Percentiles rank a stretch among this genome's conserved stretches.
phyloP scores from a whole-genome alignment of 2,797 vertebrate genomes.

The Darevskia mixta region DNA sequence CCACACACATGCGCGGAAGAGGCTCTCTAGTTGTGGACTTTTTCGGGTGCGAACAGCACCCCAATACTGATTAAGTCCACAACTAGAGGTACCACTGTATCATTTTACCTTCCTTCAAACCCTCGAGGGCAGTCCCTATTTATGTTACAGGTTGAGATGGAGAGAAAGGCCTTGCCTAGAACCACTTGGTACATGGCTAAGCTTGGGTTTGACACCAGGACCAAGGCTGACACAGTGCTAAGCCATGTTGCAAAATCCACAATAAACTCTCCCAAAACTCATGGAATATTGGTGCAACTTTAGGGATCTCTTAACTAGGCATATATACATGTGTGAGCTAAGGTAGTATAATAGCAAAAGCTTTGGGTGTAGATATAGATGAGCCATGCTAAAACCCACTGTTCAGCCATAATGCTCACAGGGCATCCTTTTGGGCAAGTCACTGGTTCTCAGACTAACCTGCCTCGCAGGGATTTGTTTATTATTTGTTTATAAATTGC shows the following conservation, averaged over 20 bases:
- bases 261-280: not conserved
- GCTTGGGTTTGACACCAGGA: not conserved
- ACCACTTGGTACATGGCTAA: not conserved
- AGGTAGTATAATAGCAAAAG: not conserved
- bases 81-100: not conserved
- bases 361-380: not conserved
- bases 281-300: not conserved
- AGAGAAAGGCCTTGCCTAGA: not conserved
- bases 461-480: no score
- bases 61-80: no score
- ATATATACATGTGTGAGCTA: not conserved
- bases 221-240: no score
- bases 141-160: not conserved
- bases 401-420: not conserved
- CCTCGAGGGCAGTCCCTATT: not conserved
- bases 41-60: no score
- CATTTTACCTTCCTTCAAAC: no score
- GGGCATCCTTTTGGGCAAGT: not conserved
- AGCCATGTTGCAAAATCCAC: not conserved
- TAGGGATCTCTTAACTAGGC: not conserved
- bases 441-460: no score
- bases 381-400: not conserved
- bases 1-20: no score
- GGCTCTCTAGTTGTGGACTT: no score
- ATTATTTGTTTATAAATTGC: not conserved